Percentiles rank a stretch among this genome's conserved stretches.
Evolutionary conservation across 2,113 vertebrate genomes (phyloP).

Genomic region (Sinocyclocheilus anophthalmus): DNA sequence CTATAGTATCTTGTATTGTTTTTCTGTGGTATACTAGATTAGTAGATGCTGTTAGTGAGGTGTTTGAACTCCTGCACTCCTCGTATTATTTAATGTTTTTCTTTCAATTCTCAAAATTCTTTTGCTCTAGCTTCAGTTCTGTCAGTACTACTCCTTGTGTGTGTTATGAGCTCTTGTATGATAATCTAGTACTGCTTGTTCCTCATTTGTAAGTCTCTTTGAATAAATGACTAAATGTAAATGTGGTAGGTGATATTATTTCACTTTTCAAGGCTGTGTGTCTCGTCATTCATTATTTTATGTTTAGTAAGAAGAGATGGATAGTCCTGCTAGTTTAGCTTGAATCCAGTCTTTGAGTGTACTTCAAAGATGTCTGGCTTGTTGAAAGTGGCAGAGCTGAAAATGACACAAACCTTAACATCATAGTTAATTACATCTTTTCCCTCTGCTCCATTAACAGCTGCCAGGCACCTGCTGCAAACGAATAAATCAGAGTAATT

Average conservation of each 20-base stretch:
- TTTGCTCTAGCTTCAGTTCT: not conserved
- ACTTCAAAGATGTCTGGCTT: constrained; percentile 27
- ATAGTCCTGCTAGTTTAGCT: constrained; percentile 2
- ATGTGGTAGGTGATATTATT: not conserved
- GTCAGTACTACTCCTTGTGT: not conserved
- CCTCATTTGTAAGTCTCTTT: not conserved
- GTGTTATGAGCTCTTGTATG: not conserved
- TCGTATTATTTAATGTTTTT: too few relatives aligned
- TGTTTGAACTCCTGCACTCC: not conserved
- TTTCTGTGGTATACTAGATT: not conserved
- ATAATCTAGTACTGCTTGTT: not conserved
- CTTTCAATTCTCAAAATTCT: too few relatives aligned
- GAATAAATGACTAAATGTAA: not conserved
- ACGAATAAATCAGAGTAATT: constrained; percentile 13
- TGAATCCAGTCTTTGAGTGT: not conserved
- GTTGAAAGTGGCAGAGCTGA: constrained; percentile 34
- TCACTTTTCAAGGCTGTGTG: not conserved
- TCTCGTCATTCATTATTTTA: not conserved
- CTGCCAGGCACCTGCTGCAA: constrained; percentile 32
- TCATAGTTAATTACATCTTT: not conserved
- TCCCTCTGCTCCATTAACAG: not conserved
- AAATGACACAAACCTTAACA: constrained; percentile 19
- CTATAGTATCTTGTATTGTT: not conserved
- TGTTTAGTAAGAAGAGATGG: not conserved
- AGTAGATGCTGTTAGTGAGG: not conserved